A percentile compares a stretch with the other conserved stretches of the same genome.
Conservation (phyloP, 1,140 invertebrate species). For the Nymphalis io region DNA sequence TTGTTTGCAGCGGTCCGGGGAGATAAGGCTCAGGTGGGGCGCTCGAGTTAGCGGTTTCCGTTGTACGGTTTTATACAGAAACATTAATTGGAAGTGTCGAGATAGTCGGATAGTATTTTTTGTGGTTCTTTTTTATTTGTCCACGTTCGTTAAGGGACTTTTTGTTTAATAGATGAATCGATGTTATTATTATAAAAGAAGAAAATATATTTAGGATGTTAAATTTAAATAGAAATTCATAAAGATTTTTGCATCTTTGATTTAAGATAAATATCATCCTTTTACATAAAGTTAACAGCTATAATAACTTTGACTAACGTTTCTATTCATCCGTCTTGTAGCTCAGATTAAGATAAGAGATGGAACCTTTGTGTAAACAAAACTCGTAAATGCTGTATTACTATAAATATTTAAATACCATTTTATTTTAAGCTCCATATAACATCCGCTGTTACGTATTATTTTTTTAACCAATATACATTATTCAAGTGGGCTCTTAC, state of each 20-base stretch:
- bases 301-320: background rate
- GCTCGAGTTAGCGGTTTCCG: constrained; percentile 10
- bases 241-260: background rate
- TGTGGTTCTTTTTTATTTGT: constrained; percentile 4
- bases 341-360: constrained; percentile 1
- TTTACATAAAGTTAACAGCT: background rate
- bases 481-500: no score
- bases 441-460: no score
- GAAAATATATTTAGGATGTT: no score
- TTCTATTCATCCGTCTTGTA: background rate
- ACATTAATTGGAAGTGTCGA: constrained; percentile 19
- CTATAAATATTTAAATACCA: background rate
- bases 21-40: constrained; percentile 23
- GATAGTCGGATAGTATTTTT: constrained; percentile 16
- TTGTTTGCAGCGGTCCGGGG: constrained; percentile 26
- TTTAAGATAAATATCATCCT: no score
- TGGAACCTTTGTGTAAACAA: background rate
- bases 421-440: background rate
- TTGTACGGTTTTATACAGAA: constrained; percentile 1
- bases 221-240: no score
- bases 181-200: no score
- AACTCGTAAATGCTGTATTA: background rate
- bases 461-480: no score
- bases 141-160: constrained; percentile 2
- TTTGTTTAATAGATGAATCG: background rate